Base-by-base conservation (phyloP, 2,113 vertebrate species). In the Cygnus atratus region DNA sequence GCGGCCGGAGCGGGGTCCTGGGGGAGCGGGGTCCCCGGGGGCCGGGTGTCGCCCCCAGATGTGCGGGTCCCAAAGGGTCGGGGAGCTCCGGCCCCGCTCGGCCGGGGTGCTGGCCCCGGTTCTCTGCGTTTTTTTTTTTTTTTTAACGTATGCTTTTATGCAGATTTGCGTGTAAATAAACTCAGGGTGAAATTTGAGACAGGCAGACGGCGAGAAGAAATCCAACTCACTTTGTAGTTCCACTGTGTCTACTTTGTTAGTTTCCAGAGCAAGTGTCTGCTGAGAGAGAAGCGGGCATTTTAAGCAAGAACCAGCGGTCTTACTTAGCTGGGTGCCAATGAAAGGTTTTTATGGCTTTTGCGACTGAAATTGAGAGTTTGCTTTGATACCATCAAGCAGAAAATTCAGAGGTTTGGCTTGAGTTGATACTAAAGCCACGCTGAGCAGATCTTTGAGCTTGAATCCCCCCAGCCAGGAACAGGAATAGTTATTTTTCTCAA, bases 191-290 rank as follows among this genome's bases (percentile, higher is more conserved):
- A 77, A 87, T 26, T 37, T 9, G 86, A 93, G 65, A 22, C 43
- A 3, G 67, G 26, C 24, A 28, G 70, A 35, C 83, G 63, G 63
- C 5, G 61, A 59, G 71, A 52, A 84, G 72, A 48, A 59, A n/a
- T 84, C 43, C 74, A 94, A 78, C 87, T 88, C 84, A 48, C 70
- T 90, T 65, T 19, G 79, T 52, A 83, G 92, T 75, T 91, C 19
- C 7, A 1, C 57, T 39, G n/a, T 54, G 43, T 74, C 37, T 16
- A 25, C 62, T 93, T 94, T 24, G 3, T 65, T 12, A 83, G 77
- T 88, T 89, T 82, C 48, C 84, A 87, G 72, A 90, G 67, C 48
- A 87, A 95, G 88, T 68, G 91, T 74, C 66, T 68, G 35, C 59
- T 31, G 84, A 81, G 77, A 86, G 86, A 73, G 35, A 75, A 8